Percentiles rank a stretch among this genome's conserved stretches.
phyloP scores from a whole-genome alignment of 37 sponge, comb jelly and placozoan genomes.

The Halisarca cf. caerulea region DNA sequence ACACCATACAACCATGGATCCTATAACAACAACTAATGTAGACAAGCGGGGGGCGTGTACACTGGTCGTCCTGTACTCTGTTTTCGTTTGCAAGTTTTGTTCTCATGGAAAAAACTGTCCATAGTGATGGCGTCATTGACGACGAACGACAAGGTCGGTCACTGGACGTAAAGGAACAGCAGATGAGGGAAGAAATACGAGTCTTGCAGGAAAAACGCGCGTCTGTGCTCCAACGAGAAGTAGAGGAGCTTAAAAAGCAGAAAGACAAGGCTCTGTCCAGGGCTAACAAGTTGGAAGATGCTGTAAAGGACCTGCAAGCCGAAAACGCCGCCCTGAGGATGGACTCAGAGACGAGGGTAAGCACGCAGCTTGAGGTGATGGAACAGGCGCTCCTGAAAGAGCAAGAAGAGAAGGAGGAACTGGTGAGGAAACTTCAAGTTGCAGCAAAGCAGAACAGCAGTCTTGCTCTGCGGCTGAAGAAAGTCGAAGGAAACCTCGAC shows the following conservation, averaged over 20 bases:
- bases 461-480: not conserved
- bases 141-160: not conserved
- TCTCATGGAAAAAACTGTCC: too few relatives aligned
- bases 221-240: constrained; percentile 58
- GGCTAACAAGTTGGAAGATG: constrained; percentile 31
- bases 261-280: constrained; percentile 46
- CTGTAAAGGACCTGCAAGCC: constrained; percentile 31
- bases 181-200: constrained; percentile 63
- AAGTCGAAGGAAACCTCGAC: not conserved
- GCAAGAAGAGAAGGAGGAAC: constrained; percentile 18
- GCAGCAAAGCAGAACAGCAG: constrained; percentile 34
- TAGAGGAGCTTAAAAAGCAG: constrained; percentile 61
- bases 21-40: too few relatives aligned
- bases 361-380: constrained; percentile 9
- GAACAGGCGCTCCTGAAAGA: constrained; percentile 29
- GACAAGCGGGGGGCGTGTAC: too few relatives aligned
- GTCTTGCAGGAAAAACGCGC: constrained; percentile 64
- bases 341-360: not conserved
- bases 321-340: constrained; percentile 31
- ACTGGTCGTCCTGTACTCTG: too few relatives aligned
- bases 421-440: constrained; percentile 41
- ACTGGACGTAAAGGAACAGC: constrained; percentile 35
- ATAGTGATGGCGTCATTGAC: not conserved
- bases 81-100: too few relatives aligned
- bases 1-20: too few relatives aligned